These are phyloP conservation scores for Empis livida DNA, from an alignment of 2,888 invertebrate species.

Conservation along the genomic window DNA sequence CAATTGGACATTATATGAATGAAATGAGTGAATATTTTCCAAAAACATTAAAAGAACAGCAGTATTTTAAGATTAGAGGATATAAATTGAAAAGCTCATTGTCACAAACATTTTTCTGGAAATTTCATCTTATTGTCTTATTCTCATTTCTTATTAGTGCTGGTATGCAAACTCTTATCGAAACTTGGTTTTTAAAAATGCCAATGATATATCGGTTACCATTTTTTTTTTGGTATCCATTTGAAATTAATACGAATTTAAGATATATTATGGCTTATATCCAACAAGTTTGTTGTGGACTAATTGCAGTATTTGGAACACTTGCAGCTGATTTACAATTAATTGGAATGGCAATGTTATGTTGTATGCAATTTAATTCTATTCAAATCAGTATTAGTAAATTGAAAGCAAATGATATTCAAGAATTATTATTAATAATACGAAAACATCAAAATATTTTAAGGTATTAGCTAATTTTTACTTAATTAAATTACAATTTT, in stretches of 20 bases:
- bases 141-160: constrained; percentile 8
- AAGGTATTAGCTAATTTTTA: too few relatives aligned
- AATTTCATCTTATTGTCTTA: constrained; percentile 2
- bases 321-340: constrained; percentile 5
- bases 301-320: constrained; percentile 2
- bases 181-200: constrained; percentile 1
- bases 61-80: neutral
- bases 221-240: neutral
- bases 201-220: neutral
- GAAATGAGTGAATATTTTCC: constrained; percentile 5
- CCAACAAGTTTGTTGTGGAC: neutral
- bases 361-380: constrained; percentile 7
- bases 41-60: neutral
- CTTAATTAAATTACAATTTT: too few relatives aligned
- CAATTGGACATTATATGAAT: constrained; percentile 3
- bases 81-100: neutral
- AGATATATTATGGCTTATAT: constrained; percentile 1
- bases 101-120: neutral
- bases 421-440: neutral
- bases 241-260: neutral
- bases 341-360: constrained; percentile 1
- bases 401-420: neutral
- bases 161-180: constrained; percentile 2
- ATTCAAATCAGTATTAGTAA: neutral
- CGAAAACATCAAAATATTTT: neutral